Evolutionary conservation across 2,888 invertebrate species (phyloP).

Genomic region (Melanophora roralis): DNA sequence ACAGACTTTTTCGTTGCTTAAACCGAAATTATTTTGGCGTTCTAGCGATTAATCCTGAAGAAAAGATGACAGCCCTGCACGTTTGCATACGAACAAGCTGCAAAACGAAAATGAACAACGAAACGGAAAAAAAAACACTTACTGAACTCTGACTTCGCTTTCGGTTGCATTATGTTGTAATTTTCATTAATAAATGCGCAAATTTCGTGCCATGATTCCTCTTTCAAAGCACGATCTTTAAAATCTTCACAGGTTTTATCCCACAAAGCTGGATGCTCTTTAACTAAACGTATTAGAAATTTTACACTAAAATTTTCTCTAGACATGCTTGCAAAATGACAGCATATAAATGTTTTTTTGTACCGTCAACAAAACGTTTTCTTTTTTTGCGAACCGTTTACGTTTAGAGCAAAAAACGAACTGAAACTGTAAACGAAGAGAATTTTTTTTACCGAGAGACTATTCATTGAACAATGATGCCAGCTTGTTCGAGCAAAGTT

Average conservation of each 20-base stretch:
- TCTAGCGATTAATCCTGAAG: no score
- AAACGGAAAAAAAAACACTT: slow-evolving; percentile 8
- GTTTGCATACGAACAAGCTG: no score
- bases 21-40: no score
- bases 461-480: no score
- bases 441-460: not conserved
- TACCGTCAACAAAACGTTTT: not conserved
- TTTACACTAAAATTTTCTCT: slow-evolving; percentile 32
- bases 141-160: slow-evolving; percentile 32
- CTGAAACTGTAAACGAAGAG: slow-evolving; percentile 44
- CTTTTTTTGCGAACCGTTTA: slow-evolving; percentile 37
- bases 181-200: slow-evolving; percentile 40
- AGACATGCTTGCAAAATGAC: not conserved
- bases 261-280: slow-evolving; percentile 54
- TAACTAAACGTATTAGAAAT: slow-evolving; percentile 41
- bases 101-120: not conserved
- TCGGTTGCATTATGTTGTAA: slow-evolving; percentile 19
- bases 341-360: not conserved
- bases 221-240: slow-evolving; percentile 40
- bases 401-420: slow-evolving; percentile 36
- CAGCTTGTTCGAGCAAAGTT: no score
- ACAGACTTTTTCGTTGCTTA: no score
- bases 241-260: slow-evolving; percentile 45
- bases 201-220: slow-evolving; percentile 46
- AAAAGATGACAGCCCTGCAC: no score